These are phyloP conservation scores for Helicoverpa armigera DNA, from an alignment of 1,140 invertebrate genomes.

Conservation along the genomic window DNA sequence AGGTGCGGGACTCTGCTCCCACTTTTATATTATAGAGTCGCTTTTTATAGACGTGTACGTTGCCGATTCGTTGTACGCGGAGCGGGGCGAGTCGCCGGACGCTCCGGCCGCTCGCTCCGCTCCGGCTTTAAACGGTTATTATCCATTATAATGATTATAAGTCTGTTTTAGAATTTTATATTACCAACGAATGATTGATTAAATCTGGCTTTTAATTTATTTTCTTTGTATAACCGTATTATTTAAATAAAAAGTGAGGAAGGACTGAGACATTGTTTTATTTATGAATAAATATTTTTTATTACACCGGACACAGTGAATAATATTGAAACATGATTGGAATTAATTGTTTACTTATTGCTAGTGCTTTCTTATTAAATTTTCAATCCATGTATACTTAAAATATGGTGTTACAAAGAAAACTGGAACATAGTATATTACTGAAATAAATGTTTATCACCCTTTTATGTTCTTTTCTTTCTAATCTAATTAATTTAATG, in stretches of 20 bases:
- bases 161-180: slow-evolving; percentile 86
- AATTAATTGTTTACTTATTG: slow-evolving; percentile 74
- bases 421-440: slow-evolving; percentile 83
- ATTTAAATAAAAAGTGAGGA: slow-evolving; percentile 84
- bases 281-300: slow-evolving; percentile 69
- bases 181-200: slow-evolving; percentile 85
- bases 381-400: slow-evolving; percentile 75
- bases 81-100: slow-evolving; percentile 30
- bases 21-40: slow-evolving; percentile 84
- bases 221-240: slow-evolving; percentile 85
- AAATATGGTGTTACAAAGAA: slow-evolving; percentile 85
- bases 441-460: slow-evolving; percentile 85
- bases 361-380: slow-evolving; percentile 73
- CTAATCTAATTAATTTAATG: slow-evolving; percentile 15
- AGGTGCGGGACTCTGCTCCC: slow-evolving; percentile 81
- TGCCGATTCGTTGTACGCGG: slow-evolving; percentile 46
- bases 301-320: slow-evolving; percentile 35
- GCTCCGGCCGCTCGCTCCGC: slow-evolving; percentile 40
- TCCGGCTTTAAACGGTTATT: slow-evolving; percentile 61
- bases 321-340: slow-evolving; percentile 35
- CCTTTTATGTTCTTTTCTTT: slow-evolving; percentile 73
- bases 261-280: slow-evolving; percentile 84
- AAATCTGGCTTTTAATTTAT: slow-evolving; percentile 86
- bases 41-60: slow-evolving; percentile 79
- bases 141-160: slow-evolving; percentile 78